Percentiles rank a stretch among this genome's conserved stretches.
phyloP scores from a whole-genome alignment of 2,888 invertebrate genomes.

The Mellilla xanthometata region DNA sequence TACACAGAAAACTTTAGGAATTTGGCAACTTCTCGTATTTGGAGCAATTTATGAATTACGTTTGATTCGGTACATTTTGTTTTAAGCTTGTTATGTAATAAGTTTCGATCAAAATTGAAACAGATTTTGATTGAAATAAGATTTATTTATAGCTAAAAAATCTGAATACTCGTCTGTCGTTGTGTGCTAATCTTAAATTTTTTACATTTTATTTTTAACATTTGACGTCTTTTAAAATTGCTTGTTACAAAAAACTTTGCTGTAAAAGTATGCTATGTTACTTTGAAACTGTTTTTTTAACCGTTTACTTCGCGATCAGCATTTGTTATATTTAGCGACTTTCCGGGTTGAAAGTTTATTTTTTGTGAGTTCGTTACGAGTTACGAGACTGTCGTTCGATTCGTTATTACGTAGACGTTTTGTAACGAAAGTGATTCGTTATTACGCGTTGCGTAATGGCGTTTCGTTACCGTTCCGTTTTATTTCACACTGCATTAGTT shows the following conservation, averaged over 20 bases:
- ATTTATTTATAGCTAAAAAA: too few species aligned
- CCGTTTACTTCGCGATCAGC: conserved; percentile 17
- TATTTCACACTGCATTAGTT: conserved; percentile 66
- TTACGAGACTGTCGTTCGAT: conserved; percentile 41
- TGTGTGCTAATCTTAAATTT: too few species aligned
- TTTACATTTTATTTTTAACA: too few species aligned
- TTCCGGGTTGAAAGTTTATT: conserved; percentile 38
- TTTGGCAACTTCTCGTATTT: conserved; percentile 2
- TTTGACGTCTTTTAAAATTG: too few species aligned
- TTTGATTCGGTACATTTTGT: not conserved
- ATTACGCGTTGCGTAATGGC: conserved; percentile 51
- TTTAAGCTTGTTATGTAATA: conserved; percentile 2
- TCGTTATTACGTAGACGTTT: conserved; percentile 43
- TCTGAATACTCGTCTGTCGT: too few species aligned
- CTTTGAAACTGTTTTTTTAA: not conserved
- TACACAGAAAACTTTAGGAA: conserved; percentile 1
- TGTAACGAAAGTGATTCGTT: conserved; percentile 45
- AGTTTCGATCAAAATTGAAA: not conserved
- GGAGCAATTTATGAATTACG: not conserved
- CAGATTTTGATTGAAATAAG: not conserved
- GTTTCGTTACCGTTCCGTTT: conserved; percentile 58
- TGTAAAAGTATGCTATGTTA: too few species aligned
- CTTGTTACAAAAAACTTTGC: too few species aligned
- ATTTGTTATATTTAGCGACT: conserved; percentile 37
- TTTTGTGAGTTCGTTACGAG: conserved; percentile 39